phyloP scores from a whole-genome alignment of 2,113 vertebrate species.

The Scomber colias region DNA sequence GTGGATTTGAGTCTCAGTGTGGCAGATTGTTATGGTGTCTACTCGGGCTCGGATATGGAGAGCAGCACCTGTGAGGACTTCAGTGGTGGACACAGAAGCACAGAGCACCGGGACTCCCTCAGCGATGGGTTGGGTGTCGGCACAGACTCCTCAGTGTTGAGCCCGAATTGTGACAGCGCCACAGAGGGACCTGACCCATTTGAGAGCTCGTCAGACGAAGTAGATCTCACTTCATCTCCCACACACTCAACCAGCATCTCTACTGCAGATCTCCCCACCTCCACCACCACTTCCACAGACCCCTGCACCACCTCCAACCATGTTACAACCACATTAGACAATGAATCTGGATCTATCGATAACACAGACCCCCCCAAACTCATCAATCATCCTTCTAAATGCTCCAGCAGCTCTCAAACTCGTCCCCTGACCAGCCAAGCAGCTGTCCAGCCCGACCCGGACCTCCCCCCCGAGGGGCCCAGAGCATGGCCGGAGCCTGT shows the following conservation, averaged over 20 bases:
- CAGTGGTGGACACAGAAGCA: conserved; percentile 69
- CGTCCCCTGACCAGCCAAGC: conserved; percentile 72
- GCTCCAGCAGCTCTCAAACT: conserved; percentile 67
- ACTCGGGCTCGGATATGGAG: conserved; percentile 81
- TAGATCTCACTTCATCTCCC: conserved; percentile 78
- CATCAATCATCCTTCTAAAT: conserved; percentile 48
- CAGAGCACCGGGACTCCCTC: conserved; percentile 76
- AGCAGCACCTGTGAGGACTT: conserved; percentile 83
- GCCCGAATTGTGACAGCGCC: conserved; percentile 86
- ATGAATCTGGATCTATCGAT: not conserved
- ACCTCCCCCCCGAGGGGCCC: conserved; percentile 45
- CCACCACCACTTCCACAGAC: conserved; percentile 31
- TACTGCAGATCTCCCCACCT: conserved; percentile 32
- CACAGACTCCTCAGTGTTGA: conserved; percentile 83
- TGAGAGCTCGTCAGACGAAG: conserved; percentile 87
- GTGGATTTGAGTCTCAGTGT: conserved; percentile 55
- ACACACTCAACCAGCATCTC: conserved; percentile 42
- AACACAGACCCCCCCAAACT: conserved; percentile 6
- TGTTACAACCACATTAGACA: not conserved
- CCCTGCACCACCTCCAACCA: conserved; percentile 18
- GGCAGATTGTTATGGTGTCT: conserved; percentile 69
- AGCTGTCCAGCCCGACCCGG: conserved; percentile 49
- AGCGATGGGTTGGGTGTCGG: conserved; percentile 75
- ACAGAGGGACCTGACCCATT: conserved; percentile 86
- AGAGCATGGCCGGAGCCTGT: conserved; percentile 50